phyloP scores from a whole-genome alignment of 2,113 vertebrate species.

The Sturnus vulgaris region DNA sequence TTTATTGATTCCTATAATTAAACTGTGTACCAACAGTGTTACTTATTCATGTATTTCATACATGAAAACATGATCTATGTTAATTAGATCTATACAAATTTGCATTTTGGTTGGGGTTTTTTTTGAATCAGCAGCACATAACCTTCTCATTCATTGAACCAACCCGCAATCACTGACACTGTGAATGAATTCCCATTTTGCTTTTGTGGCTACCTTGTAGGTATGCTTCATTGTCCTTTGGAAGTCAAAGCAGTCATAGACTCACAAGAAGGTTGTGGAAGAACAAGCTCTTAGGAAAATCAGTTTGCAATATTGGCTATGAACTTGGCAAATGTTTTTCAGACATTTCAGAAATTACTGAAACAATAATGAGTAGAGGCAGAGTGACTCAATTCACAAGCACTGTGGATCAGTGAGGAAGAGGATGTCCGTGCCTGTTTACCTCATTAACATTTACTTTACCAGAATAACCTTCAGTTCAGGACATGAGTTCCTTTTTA shows the following conservation, averaged over 20 bases:
- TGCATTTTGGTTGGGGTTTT: neutral
- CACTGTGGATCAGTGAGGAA: neutral
- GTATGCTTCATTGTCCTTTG: neutral
- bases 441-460: neutral
- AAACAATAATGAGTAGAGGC: neutral
- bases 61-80: neutral
- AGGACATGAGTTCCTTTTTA: neutral
- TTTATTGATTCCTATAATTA: neutral
- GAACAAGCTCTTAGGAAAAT: neutral
- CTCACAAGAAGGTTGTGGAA: neutral
- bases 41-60: neutral
- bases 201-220: neutral
- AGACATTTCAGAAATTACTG: neutral
- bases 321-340: neutral
- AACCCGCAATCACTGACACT: neutral
- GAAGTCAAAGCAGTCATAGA: neutral
- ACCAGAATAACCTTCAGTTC: neutral
- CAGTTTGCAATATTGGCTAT: neutral
- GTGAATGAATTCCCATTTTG: accelerated
- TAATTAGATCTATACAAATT: neutral
- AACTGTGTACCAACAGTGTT: neutral
- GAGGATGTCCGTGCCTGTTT: neutral
- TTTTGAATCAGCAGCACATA: neutral
- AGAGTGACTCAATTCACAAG: accelerated
- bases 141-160: neutral